These are phyloP conservation scores for Rotaria macrura DNA, from an alignment of 2,888 invertebrate species.

Conservation along the genomic window DNA sequence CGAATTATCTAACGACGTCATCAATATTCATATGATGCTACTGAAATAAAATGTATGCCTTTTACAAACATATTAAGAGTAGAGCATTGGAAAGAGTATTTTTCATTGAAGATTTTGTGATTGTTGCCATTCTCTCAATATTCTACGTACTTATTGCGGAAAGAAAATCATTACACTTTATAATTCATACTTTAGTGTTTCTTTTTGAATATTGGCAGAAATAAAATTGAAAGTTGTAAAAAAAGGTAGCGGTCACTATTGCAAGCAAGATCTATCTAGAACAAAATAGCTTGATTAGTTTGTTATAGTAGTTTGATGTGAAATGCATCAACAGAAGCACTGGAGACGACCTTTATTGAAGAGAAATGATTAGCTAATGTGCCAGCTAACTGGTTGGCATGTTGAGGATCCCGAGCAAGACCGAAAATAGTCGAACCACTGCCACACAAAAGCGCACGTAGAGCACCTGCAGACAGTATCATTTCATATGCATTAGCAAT, in stretches of 20 bases:
- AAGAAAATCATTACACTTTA: neutral
- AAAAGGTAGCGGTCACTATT: neutral
- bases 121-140: no score
- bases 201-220: neutral
- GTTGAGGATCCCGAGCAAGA: neutral
- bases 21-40: no score
- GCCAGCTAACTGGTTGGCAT: neutral
- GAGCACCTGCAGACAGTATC: neutral
- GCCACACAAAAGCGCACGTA: neutral
- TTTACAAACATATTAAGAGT: no score
- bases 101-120: no score
- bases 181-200: neutral
- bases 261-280: neutral
- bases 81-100: no score
- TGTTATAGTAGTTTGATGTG: neutral
- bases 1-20: no score
- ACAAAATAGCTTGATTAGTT: neutral
- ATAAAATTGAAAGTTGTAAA: neutral
- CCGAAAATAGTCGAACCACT: slow-evolving; percentile 1
- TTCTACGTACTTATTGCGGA: neutral
- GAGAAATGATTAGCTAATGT: neutral
- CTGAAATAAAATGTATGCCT: no score
- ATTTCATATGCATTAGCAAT: neutral
- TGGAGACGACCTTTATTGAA: neutral
- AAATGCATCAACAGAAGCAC: neutral